Conservation (phyloP, 2,113 vertebrate genomes). For the Laticauda colubrina region DNA sequence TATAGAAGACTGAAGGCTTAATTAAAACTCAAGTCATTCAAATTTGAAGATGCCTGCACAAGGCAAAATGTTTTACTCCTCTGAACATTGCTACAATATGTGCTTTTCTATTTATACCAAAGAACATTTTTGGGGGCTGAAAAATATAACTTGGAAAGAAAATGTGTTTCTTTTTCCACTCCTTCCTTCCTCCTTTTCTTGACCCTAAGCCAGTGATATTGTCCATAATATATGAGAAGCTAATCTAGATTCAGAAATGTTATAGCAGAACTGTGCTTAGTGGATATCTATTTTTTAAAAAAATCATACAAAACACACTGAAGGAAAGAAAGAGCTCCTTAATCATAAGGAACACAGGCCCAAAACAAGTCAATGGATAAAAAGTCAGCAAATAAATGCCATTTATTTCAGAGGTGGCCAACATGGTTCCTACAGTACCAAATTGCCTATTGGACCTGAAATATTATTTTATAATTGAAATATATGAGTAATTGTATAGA, state of each 20-base stretch:
- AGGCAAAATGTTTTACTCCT: conserved; percentile 7
- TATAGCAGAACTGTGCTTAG: neutral
- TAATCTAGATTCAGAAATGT: neutral
- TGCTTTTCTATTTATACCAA: conserved; percentile 15
- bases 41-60: neutral
- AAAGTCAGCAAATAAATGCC: neutral
- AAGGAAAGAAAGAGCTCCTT: neutral
- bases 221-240: neutral
- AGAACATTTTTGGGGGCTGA: neutral
- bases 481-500: neutral
- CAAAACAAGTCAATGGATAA: neutral
- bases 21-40: neutral
- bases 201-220: neutral
- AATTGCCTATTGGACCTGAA: neutral
- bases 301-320: neutral
- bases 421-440: neutral
- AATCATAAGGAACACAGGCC: neutral
- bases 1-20: neutral
- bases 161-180: neutral
- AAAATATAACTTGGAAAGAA: neutral
- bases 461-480: neutral
- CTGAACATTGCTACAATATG: conserved; percentile 3
- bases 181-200: neutral
- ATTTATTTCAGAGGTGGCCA: neutral
- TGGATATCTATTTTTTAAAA: neutral